These are phyloP conservation scores for Nannobrachium achirus DNA, from an alignment of 2,113 vertebrate species.

Conservation along the genomic window DNA sequence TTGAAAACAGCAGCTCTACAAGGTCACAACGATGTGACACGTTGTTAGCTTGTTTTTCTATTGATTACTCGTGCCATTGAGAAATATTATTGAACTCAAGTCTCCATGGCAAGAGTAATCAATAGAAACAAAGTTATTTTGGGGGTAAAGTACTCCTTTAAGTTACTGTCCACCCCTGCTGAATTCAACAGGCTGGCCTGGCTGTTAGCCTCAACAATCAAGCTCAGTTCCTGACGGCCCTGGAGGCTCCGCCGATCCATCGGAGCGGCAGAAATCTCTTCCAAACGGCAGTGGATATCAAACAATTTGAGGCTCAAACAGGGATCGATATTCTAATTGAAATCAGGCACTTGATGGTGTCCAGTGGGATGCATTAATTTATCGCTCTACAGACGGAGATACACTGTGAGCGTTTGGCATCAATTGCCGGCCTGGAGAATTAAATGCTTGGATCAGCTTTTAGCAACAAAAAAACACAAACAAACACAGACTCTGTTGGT, in stretches of 20 bases:
- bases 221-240: conserved; percentile 33
- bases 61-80: too few relatives aligned
- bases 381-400: conserved; percentile 26
- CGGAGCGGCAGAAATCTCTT: conserved; percentile 47
- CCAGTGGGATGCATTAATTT: conserved; percentile 32
- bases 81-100: too few relatives aligned
- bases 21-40: too few relatives aligned
- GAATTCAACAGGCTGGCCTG: conserved; percentile 49
- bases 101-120: too few relatives aligned
- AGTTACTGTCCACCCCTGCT: conserved; percentile 1
- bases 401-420: conserved; percentile 23
- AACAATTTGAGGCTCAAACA: conserved; percentile 56
- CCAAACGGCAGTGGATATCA: conserved; percentile 53
- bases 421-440: conserved; percentile 13
- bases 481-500: conserved; percentile 47
- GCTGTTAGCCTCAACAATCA: conserved; percentile 8
- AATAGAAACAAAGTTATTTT: too few relatives aligned
- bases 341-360: conserved; percentile 64
- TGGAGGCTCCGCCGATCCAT: conserved; percentile 51
- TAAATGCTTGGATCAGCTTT: conserved; percentile 34
- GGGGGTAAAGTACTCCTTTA: too few relatives aligned
- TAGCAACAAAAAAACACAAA: too few relatives aligned
- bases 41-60: too few relatives aligned
- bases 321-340: conserved; percentile 74
- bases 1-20: too few relatives aligned